Percentiles rank a stretch among this genome's conserved stretches.
Evolutionary conservation across 1,140 invertebrate genomes (phyloP).

Genomic region (Yoshiicerus persimilis): DNA sequence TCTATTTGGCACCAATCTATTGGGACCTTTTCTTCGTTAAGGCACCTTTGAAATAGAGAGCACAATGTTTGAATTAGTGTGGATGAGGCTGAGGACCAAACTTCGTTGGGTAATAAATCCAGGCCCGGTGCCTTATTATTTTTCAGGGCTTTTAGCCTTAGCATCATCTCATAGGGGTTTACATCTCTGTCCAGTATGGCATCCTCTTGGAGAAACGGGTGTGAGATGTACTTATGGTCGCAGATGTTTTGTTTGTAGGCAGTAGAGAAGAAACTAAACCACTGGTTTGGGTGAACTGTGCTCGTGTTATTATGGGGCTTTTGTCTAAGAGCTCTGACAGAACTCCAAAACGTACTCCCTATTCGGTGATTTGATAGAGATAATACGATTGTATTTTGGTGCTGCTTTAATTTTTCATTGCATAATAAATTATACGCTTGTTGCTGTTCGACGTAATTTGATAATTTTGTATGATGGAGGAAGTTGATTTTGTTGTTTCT

Average conservation of each 20-base stretch:
- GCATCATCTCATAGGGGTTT: neutral
- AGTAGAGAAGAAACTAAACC: neutral
- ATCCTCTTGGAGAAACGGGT: neutral
- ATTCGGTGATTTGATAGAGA: neutral
- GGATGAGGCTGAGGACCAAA: neutral
- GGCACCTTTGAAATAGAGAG: neutral
- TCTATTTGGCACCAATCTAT: too few relatives aligned
- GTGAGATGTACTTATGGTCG: neutral
- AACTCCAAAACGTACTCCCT: neutral
- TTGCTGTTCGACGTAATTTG: neutral
- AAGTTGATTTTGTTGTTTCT: too few relatives aligned
- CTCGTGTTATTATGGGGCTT: neutral
- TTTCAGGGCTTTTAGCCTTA: neutral
- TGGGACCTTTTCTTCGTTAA: too few relatives aligned
- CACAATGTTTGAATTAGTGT: neutral
- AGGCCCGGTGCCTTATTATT: neutral
- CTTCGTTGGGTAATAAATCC: neutral
- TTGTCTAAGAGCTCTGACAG: neutral
- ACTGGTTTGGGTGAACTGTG: neutral
- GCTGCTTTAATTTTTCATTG: neutral
- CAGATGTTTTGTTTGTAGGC: neutral
- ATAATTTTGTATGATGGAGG: too few relatives aligned
- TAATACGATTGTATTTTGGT: neutral
- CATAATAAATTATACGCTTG: neutral
- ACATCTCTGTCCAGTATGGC: neutral